A percentile compares a stretch with the other conserved stretches of the same genome.
Conservation (phyloP, 2,113 vertebrate species). For the Leuciscus idus region DNA sequence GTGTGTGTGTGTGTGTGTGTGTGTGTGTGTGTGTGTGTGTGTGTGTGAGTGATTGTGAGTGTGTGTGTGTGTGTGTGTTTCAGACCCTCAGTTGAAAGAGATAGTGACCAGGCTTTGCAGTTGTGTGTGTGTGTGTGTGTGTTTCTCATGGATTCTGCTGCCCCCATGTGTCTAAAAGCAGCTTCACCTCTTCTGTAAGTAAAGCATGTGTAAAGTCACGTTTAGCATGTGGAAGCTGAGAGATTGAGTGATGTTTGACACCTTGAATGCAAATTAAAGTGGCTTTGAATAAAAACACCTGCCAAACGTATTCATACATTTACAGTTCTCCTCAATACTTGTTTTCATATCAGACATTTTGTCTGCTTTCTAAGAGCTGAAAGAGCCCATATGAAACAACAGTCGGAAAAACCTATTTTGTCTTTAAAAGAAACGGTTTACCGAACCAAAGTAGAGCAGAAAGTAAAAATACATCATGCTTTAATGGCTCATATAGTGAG, state of each 20-base stretch:
- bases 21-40: neutral
- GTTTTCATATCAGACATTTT: too few species aligned
- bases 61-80: too few species aligned
- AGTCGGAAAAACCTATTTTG: neutral
- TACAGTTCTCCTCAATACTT: neutral
- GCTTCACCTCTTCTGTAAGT: neutral
- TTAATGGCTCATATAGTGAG: neutral
- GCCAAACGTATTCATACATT: neutral
- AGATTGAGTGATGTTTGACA: neutral
- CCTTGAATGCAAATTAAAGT: too few species aligned
- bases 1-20: neutral
- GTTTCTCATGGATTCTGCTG: conserved; percentile 4
- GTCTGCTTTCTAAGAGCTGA: neutral
- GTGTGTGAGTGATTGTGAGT: too few species aligned
- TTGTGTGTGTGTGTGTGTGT: neutral
- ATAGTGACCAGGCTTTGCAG: too few species aligned
- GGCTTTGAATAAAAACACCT: neutral
- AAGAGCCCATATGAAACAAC: neutral
- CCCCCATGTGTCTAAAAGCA: neutral
- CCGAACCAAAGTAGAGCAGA: neutral
- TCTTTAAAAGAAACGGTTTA: neutral
- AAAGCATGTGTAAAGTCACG: too few species aligned
- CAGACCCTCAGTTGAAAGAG: too few species aligned
- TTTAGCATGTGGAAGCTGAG: neutral
- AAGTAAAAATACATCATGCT: neutral